Conservation (phyloP, 1,140 invertebrate species). For the Steinernema feltiae region DNA sequence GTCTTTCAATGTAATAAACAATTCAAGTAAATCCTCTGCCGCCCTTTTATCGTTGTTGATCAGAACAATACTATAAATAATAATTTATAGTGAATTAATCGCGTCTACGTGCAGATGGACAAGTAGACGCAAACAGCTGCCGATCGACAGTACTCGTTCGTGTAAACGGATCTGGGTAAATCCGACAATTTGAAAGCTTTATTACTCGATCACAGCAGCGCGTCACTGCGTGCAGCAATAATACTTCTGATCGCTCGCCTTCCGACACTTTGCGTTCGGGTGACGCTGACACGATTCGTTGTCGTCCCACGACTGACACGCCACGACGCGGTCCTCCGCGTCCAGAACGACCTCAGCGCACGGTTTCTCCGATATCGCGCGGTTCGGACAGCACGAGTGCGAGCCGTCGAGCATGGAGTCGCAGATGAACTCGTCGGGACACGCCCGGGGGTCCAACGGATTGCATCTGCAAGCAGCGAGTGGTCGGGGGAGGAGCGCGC, state of each 20-base stretch:
- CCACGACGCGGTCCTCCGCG: background rate
- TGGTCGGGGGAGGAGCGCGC: background rate
- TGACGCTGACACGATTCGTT: background rate
- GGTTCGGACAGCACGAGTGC: constrained; percentile 34
- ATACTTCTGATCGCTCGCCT: background rate
- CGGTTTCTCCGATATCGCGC: background rate
- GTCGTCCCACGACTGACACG: background rate
- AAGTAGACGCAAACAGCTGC: constrained; percentile 32
- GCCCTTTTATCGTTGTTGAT: too few species aligned
- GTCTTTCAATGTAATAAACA: too few species aligned
- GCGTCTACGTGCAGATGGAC: constrained; percentile 45
- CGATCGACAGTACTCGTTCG: constrained; percentile 40
- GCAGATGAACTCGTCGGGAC: constrained; percentile 34
- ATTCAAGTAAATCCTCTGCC: too few species aligned
- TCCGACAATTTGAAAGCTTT: too few species aligned
- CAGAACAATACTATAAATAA: too few species aligned
- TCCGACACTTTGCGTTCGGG: background rate
- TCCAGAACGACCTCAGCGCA: background rate
- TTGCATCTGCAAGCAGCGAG: constrained; percentile 18
- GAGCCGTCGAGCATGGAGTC: constrained; percentile 31
- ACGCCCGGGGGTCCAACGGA: constrained; percentile 31
- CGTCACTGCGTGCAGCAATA: background rate
- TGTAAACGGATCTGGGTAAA: too few species aligned
- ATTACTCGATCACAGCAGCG: too few species aligned
- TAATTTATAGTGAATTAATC: too few species aligned